A percentile compares a stretch with the other conserved stretches of the same genome.
Conservation (phyloP, 2,113 vertebrate genomes). For the Cyanoramphus novaezelandiae region DNA sequence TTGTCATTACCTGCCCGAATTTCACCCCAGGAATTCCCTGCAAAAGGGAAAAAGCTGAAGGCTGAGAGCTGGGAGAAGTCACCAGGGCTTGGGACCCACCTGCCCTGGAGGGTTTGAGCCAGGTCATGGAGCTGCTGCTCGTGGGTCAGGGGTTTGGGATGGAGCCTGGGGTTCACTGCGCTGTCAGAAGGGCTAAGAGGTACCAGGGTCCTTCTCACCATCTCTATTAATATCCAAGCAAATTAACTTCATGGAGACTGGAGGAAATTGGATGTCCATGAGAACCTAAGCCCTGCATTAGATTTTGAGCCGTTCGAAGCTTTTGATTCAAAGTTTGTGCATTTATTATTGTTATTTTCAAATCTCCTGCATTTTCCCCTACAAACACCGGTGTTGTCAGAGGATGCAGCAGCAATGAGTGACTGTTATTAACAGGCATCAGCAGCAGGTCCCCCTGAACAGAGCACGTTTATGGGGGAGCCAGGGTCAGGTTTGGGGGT, state of each 20-base stretch:
- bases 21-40: background rate
- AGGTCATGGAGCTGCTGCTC: background rate
- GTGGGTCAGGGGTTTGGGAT: rapidly evolving
- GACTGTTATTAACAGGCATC: slow-evolving; percentile 8
- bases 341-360: slow-evolving; percentile 32
- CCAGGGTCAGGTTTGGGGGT: background rate
- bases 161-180: background rate
- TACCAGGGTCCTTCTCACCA: background rate
- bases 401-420: slow-evolving; percentile 13
- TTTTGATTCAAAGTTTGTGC: background rate
- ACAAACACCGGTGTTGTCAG: slow-evolving; percentile 6
- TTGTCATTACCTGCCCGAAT: background rate
- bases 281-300: slow-evolving; percentile 24
- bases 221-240: slow-evolving; percentile 31
- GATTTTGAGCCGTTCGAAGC: background rate
- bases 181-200: background rate
- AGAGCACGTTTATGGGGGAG: background rate
- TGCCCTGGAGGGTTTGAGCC: background rate
- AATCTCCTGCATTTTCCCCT: background rate
- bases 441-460: background rate
- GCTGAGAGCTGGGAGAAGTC: background rate
- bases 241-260: slow-evolving; percentile 26
- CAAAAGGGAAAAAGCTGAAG: background rate
- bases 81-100: rapidly evolving
- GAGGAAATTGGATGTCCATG: slow-evolving; percentile 50